These are phyloP conservation scores for Onychomys leucogaster DNA, from an alignment of 2,797 vertebrate genomes.

Conservation along the genomic window DNA sequence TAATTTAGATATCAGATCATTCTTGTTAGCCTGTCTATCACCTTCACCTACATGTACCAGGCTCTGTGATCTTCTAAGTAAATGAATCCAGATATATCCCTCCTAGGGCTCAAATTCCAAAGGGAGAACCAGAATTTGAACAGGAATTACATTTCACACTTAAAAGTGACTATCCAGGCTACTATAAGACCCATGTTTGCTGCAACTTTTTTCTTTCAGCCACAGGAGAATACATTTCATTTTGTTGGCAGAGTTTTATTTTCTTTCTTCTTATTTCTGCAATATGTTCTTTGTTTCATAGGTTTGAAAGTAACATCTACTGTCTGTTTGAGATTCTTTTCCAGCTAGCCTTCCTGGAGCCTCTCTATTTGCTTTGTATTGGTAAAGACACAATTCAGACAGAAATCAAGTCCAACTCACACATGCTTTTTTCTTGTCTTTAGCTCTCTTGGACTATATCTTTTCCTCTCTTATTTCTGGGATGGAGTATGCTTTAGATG, in stretches of 20 bases:
- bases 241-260: slow-evolving; percentile 20
- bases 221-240: slow-evolving; percentile 32
- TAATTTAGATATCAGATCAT: not conserved
- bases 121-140: slow-evolving; percentile 19
- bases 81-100: not conserved
- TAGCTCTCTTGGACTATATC: not conserved
- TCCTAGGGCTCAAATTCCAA: slow-evolving; percentile 1
- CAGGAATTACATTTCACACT: not conserved
- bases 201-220: slow-evolving; percentile 32
- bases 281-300: slow-evolving; percentile 16
- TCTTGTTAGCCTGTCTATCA: not conserved
- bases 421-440: not conserved
- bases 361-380: not conserved
- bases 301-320: not conserved
- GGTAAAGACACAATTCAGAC: not conserved
- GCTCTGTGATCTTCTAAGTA: slow-evolving; percentile 16
- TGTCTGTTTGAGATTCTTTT: slow-evolving; percentile 13
- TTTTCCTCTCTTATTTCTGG: not conserved
- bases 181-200: not conserved
- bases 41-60: not conserved
- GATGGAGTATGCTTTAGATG: not conserved
- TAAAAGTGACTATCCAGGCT: not conserved
- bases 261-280: slow-evolving; percentile 23
- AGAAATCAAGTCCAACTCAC: not conserved
- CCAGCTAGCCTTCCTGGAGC: not conserved